Evolutionary conservation across 2,888 invertebrate species (phyloP).

Genomic region (Rhagophthalmus giganteus): DNA sequence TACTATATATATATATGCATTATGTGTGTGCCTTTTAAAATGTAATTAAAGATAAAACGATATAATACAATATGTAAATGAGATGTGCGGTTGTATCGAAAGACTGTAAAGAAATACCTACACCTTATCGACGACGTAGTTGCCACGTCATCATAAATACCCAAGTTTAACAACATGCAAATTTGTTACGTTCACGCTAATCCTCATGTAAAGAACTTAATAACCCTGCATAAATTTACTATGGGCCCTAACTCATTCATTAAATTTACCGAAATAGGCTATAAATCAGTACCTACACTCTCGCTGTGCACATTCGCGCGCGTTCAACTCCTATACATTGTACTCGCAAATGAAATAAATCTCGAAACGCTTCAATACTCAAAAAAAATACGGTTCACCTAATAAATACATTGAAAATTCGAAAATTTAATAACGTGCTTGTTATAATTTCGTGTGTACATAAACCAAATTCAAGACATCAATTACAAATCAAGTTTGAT

Average conservation of each 20-base stretch:
- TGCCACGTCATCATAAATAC: conserved; percentile 21
- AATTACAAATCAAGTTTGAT: too few species aligned
- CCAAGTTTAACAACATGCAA: conserved; percentile 19
- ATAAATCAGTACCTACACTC: conserved; percentile 18
- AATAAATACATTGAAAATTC: too few species aligned
- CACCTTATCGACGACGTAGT: conserved; percentile 19
- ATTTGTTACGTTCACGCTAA: conserved; percentile 21
- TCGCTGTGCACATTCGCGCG: neutral
- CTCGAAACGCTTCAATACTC: too few species aligned
- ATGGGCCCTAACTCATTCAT: conserved; percentile 14
- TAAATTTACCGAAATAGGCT: conserved; percentile 18
- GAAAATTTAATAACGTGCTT: too few species aligned
- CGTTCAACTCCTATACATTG: neutral
- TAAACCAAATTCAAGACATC: too few species aligned
- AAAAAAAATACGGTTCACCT: too few species aligned
- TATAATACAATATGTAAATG: conserved; percentile 23
- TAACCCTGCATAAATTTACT: conserved; percentile 18
- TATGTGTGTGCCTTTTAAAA: conserved; percentile 16
- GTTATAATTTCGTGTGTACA: too few species aligned
- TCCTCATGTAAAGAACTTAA: conserved; percentile 16
- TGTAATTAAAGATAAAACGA: conserved; percentile 22
- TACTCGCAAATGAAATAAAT: too few species aligned
- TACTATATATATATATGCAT: conserved; percentile 10
- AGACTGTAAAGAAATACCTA: conserved; percentile 15
- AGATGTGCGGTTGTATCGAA: conserved; percentile 11